These are phyloP conservation scores for Gallinago nigripennis DNA, from an alignment of 2,797 vertebrate genomes.

Conservation along the genomic window DNA sequence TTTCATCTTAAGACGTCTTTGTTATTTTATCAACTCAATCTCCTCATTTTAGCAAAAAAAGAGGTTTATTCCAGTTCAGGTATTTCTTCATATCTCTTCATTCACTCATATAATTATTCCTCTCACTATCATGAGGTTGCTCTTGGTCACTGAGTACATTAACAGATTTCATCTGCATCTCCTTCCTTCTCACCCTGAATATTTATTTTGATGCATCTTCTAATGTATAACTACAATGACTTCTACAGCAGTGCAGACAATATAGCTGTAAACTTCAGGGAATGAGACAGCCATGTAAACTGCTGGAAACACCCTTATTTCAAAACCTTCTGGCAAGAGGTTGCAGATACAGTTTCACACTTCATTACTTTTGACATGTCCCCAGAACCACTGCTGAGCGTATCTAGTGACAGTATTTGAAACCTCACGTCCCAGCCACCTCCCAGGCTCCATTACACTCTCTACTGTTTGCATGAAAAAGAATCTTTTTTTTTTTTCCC, in stretches of 20 bases:
- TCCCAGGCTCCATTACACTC: background rate
- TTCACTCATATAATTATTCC: background rate
- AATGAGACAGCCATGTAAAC: background rate
- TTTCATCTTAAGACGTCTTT: background rate
- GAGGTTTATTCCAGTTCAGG: background rate
- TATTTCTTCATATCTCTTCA: background rate
- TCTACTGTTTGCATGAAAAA: background rate
- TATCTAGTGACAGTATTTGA: background rate
- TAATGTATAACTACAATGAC: background rate
- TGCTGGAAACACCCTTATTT: constrained; percentile 26
- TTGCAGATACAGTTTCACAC: constrained; percentile 43
- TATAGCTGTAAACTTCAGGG: background rate
- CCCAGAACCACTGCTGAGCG: background rate
- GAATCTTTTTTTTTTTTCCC: background rate
- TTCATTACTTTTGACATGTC: constrained; percentile 43
- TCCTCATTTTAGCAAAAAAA: background rate
- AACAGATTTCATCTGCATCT: background rate
- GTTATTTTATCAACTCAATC: background rate
- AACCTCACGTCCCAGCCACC: background rate
- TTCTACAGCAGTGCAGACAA: background rate
- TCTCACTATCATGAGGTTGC: background rate
- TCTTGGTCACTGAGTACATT: background rate
- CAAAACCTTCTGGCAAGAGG: constrained; percentile 32
- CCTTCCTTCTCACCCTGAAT: background rate
- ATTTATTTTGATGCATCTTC: background rate